Evolutionary conservation across 2,888 invertebrate species (phyloP).

Genomic region (Microplitis deprimator): DNA sequence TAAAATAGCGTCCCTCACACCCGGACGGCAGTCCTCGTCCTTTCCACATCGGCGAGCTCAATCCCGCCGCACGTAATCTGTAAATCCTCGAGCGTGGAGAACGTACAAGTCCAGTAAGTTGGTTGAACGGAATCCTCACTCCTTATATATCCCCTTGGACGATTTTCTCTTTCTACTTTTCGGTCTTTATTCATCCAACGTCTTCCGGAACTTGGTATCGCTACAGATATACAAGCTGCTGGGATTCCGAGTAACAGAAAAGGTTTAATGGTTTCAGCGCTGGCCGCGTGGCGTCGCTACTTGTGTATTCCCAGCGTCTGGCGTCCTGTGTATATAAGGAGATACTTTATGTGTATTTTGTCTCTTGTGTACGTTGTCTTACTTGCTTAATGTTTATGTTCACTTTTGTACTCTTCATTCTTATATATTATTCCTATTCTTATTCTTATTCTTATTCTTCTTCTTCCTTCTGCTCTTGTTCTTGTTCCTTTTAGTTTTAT

Average conservation of each 20-base stretch:
- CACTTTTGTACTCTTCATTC: slow-evolving; percentile 47
- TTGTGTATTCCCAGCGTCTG: slow-evolving; percentile 29
- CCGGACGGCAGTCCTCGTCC: slow-evolving; percentile 5
- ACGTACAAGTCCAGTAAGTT: slow-evolving; percentile 70
- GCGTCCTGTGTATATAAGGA: slow-evolving; percentile 13
- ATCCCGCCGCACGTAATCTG: slow-evolving; percentile 66
- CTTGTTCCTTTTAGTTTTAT: not conserved
- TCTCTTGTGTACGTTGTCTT: not conserved
- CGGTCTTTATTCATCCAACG: slow-evolving; percentile 8
- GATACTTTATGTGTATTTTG: slow-evolving; percentile 9
- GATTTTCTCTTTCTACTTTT: slow-evolving; percentile 45
- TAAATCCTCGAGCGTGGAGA: slow-evolving; percentile 69
- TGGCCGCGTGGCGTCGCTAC: slow-evolving; percentile 10
- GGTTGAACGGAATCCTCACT: slow-evolving; percentile 65
- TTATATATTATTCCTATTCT: slow-evolving; percentile 29
- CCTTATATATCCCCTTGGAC: slow-evolving; percentile 37
- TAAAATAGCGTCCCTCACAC: slow-evolving; percentile 43
- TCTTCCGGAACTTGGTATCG: not conserved
- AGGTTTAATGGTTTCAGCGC: not conserved
- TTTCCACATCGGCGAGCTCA: slow-evolving; percentile 37
- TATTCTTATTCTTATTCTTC: slow-evolving; percentile 36
- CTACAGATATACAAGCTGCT: not conserved
- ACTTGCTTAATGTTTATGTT: slow-evolving; percentile 33
- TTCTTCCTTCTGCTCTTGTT: slow-evolving; percentile 19
- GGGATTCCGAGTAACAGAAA: not conserved